phyloP scores from a whole-genome alignment of 2,113 vertebrate genomes.

The Otis tarda region DNA sequence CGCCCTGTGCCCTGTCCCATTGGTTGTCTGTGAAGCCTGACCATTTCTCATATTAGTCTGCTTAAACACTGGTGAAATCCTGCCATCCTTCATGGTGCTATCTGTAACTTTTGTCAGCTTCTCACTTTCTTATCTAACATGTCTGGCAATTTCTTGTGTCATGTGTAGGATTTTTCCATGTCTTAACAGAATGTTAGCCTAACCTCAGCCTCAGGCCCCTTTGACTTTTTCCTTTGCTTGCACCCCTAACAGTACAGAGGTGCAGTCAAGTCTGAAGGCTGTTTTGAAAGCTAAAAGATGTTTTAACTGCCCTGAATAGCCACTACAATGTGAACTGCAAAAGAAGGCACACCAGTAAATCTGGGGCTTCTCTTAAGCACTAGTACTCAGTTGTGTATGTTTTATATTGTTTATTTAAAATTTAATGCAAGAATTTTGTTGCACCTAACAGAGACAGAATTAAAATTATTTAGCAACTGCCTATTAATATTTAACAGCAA shows the following conservation, averaged over 20 bases:
- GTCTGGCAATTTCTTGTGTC: background rate
- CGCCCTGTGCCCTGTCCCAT: background rate
- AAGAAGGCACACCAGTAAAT: background rate
- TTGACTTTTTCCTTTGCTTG: background rate
- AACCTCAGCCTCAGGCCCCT: background rate
- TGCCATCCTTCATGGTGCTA: background rate
- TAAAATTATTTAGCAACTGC: background rate
- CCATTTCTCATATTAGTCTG: rapidly evolving
- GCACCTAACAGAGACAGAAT: background rate
- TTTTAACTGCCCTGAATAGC: background rate
- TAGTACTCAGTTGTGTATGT: background rate
- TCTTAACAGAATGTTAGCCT: background rate
- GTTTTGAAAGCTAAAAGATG: background rate
- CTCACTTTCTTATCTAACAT: background rate
- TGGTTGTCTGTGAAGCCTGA: background rate
- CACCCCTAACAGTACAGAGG: background rate
- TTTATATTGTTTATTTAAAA: background rate
- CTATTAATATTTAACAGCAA: background rate
- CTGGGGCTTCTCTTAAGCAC: background rate
- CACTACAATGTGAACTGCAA: background rate
- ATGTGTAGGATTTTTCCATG: background rate
- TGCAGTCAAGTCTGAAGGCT: background rate
- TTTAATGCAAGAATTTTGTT: background rate
- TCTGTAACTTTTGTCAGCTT: background rate
- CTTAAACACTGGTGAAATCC: background rate